Evolutionary conservation across 2,888 invertebrate species (phyloP), one percentile per base, ranked within the genome.

Genomic region (Erebia aethiops): DNA sequence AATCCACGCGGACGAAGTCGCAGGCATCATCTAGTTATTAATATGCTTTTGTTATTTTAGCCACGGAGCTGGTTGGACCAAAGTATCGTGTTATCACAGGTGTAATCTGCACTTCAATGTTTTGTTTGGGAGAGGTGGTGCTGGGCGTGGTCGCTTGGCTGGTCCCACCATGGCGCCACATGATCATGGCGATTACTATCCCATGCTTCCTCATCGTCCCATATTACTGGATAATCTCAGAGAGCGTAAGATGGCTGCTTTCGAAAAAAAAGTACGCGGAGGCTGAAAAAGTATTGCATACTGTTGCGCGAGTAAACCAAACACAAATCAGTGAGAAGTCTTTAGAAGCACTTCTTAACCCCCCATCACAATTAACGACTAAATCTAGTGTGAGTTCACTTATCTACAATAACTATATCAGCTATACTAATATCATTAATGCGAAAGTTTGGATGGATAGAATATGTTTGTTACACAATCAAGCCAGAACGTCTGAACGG

Each of bases 161-260:
- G 72, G 88, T 95, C 1, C 94, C 94, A 75, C 94, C 96, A 70
- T 97, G 97, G 97, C 94, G 96, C 74, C 87, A 92, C 74, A 87
- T 96, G 74, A 93, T 96, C 68, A 90, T 95, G 76, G 89, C 95
- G 1, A 85, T 96, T 35, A 96, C 96, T 80, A 90, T 94, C 0
- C 97, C 97, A 0, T 95, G 95, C 26, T 87, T 96, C 67, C 81
- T 96, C 0, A 91, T 96, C 71, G 81, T 97, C 60, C 81, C 92
- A 4, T 96, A 96, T 81, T 94, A 95, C 76, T 95, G 96, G 95
- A 76, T 96, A 16, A 75, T 90, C 8, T 78, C 84, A 0, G 96
- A 96, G 87, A 96, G 96, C 56, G 93, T 96, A n/a, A 93, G 97
- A 75, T 97, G 97, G 97, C 91, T 97, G 35, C 85, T 97, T 7